A percentile compares a stretch with the other conserved stretches of the same genome.
Evolutionary conservation across 2,113 vertebrate species (phyloP).

Genomic region (Mormyrus iriodes): DNA sequence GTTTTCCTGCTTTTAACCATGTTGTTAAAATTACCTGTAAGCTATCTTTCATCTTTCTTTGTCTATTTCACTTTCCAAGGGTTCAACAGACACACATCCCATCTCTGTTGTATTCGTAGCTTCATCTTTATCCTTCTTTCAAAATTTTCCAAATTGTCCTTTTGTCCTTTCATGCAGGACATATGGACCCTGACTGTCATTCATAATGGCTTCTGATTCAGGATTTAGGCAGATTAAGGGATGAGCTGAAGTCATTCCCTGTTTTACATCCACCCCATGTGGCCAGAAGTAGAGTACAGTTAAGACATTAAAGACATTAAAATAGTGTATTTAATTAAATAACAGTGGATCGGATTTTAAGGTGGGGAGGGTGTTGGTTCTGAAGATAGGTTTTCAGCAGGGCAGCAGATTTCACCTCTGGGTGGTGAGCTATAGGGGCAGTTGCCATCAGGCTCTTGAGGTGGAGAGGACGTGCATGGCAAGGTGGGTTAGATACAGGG

Average conservation of each 20-base stretch:
- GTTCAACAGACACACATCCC: neutral
- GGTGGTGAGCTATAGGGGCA: neutral
- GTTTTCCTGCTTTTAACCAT: neutral
- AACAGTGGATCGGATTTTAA: slow-evolving; percentile 5
- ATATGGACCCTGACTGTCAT: neutral
- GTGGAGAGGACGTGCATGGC: slow-evolving; percentile 36
- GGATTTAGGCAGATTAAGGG: neutral
- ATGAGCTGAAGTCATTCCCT: neutral
- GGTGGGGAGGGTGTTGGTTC: neutral
- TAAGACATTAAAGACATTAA: neutral
- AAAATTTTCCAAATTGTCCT: neutral
- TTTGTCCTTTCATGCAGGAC: neutral
- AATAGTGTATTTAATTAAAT: slow-evolving; percentile 4
- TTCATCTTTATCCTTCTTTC: neutral
- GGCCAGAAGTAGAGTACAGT: neutral
- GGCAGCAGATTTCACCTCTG: neutral
- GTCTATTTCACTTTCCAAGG: neutral
- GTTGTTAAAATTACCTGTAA: neutral
- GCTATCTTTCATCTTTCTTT: neutral
- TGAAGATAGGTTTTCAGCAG: neutral
- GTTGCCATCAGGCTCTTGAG: neutral
- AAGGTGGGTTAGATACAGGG: slow-evolving; percentile 39
- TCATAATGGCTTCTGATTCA: neutral
- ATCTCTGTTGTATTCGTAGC: neutral
- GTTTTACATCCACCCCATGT: neutral